phyloP scores from a whole-genome alignment of 2,113 vertebrate genomes.

The Euleptes europaea region DNA sequence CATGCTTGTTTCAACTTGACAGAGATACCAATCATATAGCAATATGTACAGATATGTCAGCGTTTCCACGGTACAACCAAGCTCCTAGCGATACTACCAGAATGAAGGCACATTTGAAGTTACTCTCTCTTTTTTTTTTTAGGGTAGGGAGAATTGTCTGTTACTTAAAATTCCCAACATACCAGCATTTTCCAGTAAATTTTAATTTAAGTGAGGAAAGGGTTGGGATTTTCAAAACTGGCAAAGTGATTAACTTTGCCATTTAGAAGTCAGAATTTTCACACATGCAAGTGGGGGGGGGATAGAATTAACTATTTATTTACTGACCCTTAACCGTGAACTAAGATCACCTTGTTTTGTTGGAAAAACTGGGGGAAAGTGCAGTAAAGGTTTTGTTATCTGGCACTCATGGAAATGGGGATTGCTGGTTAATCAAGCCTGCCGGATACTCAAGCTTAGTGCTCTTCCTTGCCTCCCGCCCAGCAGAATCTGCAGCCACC shows the following conservation, averaged over 20 bases:
- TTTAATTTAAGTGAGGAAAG: not conserved
- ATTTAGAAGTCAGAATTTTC: not conserved
- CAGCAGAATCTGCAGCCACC: too few relatives aligned
- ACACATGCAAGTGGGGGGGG: not conserved
- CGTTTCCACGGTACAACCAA: constrained; percentile 8
- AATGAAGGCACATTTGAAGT: constrained; percentile 18
- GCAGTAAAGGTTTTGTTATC: too few relatives aligned
- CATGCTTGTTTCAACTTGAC: constrained; percentile 43
- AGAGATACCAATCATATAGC: constrained; percentile 5
- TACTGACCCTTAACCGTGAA: too few relatives aligned
- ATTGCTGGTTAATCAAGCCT: too few relatives aligned
- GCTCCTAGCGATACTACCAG: constrained; percentile 28
- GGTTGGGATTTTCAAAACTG: not conserved
- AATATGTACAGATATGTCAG: constrained; percentile 28
- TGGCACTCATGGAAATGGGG: too few relatives aligned
- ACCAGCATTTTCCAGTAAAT: not conserved
- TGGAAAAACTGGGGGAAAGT: too few relatives aligned
- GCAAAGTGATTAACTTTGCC: not conserved
- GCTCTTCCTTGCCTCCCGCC: too few relatives aligned
- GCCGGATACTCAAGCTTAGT: too few relatives aligned
- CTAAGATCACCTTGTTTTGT: too few relatives aligned
- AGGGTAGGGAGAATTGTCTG: not conserved
- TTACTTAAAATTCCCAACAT: not conserved
- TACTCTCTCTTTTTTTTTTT: not conserved
- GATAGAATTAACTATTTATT: too few relatives aligned